phyloP scores from a whole-genome alignment of 2,113 vertebrate species.

The Maccullochella peelii region DNA sequence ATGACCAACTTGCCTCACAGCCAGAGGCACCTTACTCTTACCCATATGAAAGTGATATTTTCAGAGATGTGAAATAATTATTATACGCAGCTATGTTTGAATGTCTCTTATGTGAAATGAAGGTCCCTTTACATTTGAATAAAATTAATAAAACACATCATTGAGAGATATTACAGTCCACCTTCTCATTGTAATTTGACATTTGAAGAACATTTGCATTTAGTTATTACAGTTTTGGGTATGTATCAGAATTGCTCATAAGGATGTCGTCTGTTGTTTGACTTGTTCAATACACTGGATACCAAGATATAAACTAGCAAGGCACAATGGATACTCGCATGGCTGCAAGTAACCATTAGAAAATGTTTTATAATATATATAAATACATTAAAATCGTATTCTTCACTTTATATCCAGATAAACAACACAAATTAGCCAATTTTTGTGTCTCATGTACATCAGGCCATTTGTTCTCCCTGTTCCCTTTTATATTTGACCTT shows the following conservation, averaged over 20 bases:
- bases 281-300: not conserved
- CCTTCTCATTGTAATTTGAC: conserved; percentile 28
- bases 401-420: not conserved
- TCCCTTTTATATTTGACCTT: conserved; percentile 71
- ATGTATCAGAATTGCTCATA: not conserved
- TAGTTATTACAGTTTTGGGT: conserved; percentile 25
- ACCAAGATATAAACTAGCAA: not conserved
- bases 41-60: conserved; percentile 59
- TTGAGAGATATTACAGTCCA: conserved; percentile 23
- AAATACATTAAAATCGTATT: not conserved
- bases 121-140: conserved; percentile 37
- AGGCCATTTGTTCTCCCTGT: conserved; percentile 12
- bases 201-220: conserved; percentile 35
- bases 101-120: conserved; percentile 45
- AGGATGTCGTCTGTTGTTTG: conserved; percentile 1
- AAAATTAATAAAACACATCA: conserved; percentile 44
- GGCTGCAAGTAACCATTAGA: not conserved
- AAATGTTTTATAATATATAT: not conserved
- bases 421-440: not conserved
- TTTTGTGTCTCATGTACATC: not conserved
- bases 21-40: conserved; percentile 55
- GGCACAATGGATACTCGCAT: not conserved
- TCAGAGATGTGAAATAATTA: conserved; percentile 58
- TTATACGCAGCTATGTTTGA: not conserved
- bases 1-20: conserved; percentile 58